These are phyloP conservation scores for Drosophila equinoxialis DNA, from an alignment of 1,140 invertebrate species.

Conservation along the genomic window DNA sequence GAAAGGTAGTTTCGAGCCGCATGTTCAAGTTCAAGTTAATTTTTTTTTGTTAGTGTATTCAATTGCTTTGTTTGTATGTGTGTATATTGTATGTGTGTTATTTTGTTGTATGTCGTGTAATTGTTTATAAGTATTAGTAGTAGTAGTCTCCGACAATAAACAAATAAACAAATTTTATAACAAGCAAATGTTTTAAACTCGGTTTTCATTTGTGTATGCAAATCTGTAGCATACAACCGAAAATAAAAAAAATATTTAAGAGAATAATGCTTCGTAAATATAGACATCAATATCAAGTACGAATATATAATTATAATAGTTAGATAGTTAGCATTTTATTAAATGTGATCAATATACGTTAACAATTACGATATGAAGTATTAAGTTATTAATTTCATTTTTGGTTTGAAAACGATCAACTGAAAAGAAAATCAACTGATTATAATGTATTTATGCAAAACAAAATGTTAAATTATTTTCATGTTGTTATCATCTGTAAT, in stretches of 20 bases:
- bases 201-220: conserved; percentile 49
- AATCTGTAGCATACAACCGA: conserved; percentile 58
- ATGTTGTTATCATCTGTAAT: conserved; percentile 15
- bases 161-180: conserved; percentile 58
- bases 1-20: conserved; percentile 74
- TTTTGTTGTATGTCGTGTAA: conserved; percentile 35
- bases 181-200: conserved; percentile 51
- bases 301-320: conserved; percentile 49
- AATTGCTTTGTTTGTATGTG: not conserved
- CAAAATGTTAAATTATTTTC: conserved; percentile 21
- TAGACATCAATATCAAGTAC: conserved; percentile 71
- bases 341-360: conserved; percentile 43
- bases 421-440: conserved; percentile 39
- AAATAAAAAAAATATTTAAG: conserved; percentile 52
- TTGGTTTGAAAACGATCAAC: conserved; percentile 24
- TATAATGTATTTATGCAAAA: conserved; percentile 54
- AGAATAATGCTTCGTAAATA: conserved; percentile 48
- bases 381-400: conserved; percentile 28
- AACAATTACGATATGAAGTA: conserved; percentile 53
- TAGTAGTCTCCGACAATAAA: conserved; percentile 58
- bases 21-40: conserved; percentile 42
- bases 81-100: conserved; percentile 3
- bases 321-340: conserved; percentile 53
- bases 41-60: conserved; percentile 18
- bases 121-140: conserved; percentile 41